phyloP scores from a whole-genome alignment of 2,113 vertebrate species.

The Pagrus major region DNA sequence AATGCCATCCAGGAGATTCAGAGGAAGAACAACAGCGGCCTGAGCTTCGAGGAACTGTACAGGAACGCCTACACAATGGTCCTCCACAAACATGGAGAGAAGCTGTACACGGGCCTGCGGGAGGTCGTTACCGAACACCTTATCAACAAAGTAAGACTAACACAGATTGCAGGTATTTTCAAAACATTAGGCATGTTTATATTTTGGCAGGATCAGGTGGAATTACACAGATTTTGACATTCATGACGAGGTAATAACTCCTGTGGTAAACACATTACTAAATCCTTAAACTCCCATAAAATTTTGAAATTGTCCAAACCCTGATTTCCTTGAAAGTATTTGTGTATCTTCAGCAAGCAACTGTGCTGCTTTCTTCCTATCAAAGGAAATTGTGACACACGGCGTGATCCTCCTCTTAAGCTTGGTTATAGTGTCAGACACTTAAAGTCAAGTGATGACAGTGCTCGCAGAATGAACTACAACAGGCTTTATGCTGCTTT shows the following conservation, averaged over 20 bases:
- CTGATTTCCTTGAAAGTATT: not conserved
- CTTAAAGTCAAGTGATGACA: not conserved
- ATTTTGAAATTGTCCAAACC: not conserved
- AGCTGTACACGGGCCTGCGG: constrained; percentile 97
- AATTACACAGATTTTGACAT: not conserved
- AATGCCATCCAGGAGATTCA: constrained; percentile 99
- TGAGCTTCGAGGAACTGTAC: constrained; percentile 99
- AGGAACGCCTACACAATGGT: constrained; percentile 99
- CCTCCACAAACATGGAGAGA: constrained; percentile 99
- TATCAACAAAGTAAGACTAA: constrained; percentile 94
- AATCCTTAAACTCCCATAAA: not conserved
- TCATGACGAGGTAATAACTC: not conserved
- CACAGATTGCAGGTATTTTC: not conserved
- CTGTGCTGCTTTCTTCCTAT: not conserved
- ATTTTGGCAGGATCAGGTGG: not conserved
- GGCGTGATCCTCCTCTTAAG: not conserved
- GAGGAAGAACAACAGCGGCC: constrained; percentile 99
- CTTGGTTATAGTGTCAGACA: not conserved
- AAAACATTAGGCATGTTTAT: not conserved
- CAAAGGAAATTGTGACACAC: not conserved
- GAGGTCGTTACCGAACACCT: constrained; percentile 99
- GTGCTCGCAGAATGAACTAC: not conserved
- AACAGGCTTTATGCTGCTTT: not conserved
- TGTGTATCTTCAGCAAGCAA: not conserved
- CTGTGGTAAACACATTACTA: not conserved